phyloP scores from a whole-genome alignment of 2,888 invertebrate species.

The Nomada flava region DNA sequence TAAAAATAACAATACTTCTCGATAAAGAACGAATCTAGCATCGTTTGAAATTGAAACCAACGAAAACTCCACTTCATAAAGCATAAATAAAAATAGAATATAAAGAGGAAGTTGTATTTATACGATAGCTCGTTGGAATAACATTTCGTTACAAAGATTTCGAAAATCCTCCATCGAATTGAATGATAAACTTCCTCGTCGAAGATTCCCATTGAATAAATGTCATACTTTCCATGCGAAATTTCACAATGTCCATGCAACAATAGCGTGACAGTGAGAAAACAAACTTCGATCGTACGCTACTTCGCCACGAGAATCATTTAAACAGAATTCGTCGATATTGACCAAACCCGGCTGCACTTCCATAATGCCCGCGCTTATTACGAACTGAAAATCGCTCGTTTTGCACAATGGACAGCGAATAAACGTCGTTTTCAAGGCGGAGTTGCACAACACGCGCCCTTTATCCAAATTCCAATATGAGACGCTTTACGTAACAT shows the following conservation, averaged over 20 bases:
- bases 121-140: no score
- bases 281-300: constrained; percentile 26
- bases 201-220: no score
- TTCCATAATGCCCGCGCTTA: neutral
- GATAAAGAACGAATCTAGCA: neutral
- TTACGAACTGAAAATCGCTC: constrained; percentile 33
- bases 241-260: no score
- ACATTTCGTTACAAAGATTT: no score
- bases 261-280: neutral
- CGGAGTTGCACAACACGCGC: constrained; percentile 14
- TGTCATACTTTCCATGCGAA: no score
- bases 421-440: constrained; percentile 26
- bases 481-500: constrained; percentile 50
- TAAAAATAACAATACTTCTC: neutral
- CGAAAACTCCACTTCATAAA: neutral
- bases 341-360: neutral
- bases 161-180: no score
- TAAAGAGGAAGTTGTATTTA: no score
- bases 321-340: neutral
- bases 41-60: neutral
- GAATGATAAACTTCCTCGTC: no score
- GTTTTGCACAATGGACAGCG: constrained; percentile 29
- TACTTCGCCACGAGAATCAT: neutral
- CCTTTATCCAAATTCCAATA: constrained; percentile 31
- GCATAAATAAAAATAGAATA: no score